Base-by-base conservation (phyloP, 2,113 vertebrate genomes). In the Microtus oregoni region DNA sequence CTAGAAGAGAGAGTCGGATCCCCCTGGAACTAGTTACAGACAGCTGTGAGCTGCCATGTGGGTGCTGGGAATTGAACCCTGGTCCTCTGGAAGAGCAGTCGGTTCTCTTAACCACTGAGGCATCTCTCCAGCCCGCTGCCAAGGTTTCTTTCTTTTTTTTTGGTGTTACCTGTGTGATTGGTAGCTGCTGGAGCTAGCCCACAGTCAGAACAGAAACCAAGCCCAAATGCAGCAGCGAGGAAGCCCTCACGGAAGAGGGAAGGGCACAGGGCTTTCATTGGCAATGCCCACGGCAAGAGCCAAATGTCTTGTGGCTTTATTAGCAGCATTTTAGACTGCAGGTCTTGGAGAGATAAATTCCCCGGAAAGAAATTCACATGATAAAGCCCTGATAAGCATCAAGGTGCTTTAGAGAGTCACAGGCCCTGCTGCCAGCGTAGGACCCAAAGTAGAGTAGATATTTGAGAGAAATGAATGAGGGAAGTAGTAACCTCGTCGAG, bases 141-240 rank as follows among this genome's bases (percentile, higher is more conserved):
- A 77, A 77, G 30, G 47, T 47, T 15, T 77, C 52, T 38, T 26
- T 15, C 22, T 68, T 65, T 65, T n/a, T n/a, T 67, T 65, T 65
- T 79, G 13, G 19, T 67, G 70, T 47, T 86, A 30, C 92, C 73
- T 50, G 44, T 92, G 81, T 97, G 85, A 55, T 86, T 77, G 86
- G 61, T 78, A 88, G 52, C 52, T 50, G 81, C 79, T 12, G 50
- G 28, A 90, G 28, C 82, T 88, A 92, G 86, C 47, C 38, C 65
- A 75, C 63, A 93, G 22, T 78, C 72, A 83, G 79, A 92, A 67
- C 70, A 68, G 67, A 76, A 93, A 90, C 67, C 77, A 88, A 86
- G 82, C 52, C 61, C 72, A 47, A 91, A 81, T 50, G 38, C 44
- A 91, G 79, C 44, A 92, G 63, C 73, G 24, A 9, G 32, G 44